Evolutionary conservation across 2,113 vertebrate species (phyloP).

Genomic region (Datnioides undecimradiatus): DNA sequence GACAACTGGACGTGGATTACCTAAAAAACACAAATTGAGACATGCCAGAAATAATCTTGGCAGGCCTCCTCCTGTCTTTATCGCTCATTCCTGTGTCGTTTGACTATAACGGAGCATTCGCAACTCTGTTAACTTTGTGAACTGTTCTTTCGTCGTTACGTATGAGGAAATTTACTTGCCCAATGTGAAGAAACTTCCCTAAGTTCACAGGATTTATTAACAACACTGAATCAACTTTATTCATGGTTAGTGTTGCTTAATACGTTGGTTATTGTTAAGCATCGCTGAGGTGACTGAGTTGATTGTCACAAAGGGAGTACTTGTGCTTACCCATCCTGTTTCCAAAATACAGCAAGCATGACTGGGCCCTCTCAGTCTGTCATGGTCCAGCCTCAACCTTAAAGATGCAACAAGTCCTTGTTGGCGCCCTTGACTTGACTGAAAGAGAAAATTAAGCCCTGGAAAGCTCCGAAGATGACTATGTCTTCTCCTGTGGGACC

Average conservation of each 20-base stretch:
- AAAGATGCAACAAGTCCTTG: not conserved
- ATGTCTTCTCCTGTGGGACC: slow-evolving; percentile 60
- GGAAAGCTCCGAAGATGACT: slow-evolving; percentile 56
- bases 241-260: not conserved
- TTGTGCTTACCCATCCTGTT: not conserved
- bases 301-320: not conserved
- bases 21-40: not conserved
- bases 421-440: not conserved
- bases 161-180: not conserved
- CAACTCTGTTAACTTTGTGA: not conserved
- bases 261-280: not conserved
- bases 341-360: slow-evolving; percentile 1
- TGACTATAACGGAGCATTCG: not conserved
- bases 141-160: not conserved
- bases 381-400: not conserved
- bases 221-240: not conserved
- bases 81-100: not conserved
- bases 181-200: not conserved
- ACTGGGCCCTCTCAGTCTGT: not conserved
- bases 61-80: not conserved
- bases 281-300: not conserved
- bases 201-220: not conserved
- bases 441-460: slow-evolving; percentile 9
- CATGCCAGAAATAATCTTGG: not conserved
- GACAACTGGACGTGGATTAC: slow-evolving; percentile 16